These are phyloP conservation scores for Stegodyphus dumicola DNA, from an alignment of 1,140 invertebrate genomes.

Conservation along the genomic window DNA sequence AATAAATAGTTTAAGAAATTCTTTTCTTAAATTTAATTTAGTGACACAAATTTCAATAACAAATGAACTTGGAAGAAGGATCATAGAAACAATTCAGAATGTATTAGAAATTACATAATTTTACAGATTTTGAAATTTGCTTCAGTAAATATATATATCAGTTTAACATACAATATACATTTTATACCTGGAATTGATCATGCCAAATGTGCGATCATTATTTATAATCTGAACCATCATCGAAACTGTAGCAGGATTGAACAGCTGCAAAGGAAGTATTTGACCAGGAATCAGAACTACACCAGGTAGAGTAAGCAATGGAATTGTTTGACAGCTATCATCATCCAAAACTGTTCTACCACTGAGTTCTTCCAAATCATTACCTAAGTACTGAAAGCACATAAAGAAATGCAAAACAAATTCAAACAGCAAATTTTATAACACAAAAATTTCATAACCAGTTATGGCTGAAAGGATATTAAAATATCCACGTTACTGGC, in stretches of 20 bases:
- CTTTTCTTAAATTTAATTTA: no score
- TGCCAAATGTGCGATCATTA: conserved; percentile 75
- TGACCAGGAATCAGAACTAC: conserved; percentile 79
- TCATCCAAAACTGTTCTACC: conserved; percentile 76
- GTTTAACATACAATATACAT: neutral
- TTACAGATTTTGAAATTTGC: no score
- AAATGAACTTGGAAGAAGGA: no score
- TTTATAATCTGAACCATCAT: conserved; percentile 73
- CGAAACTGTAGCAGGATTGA: conserved; percentile 70
- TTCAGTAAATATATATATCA: no score
- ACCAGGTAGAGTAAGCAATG: conserved; percentile 73
- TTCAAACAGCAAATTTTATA: no score
- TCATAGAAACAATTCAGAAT: no score
- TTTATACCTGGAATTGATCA: conserved; percentile 71
- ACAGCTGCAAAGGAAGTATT: conserved; percentile 78
- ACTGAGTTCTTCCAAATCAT: conserved; percentile 74
- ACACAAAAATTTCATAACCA: no score
- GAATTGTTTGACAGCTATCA: conserved; percentile 70
- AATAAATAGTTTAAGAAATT: no score
- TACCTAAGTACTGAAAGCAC: conserved; percentile 74
- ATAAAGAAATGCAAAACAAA: neutral
- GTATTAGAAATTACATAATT: no score
- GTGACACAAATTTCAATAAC: no score
- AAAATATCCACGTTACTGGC: no score
- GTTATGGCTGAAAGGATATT: no score